Evolutionary conservation across 2,113 vertebrate species (phyloP).

Genomic region (Hemichromis elongatus): DNA sequence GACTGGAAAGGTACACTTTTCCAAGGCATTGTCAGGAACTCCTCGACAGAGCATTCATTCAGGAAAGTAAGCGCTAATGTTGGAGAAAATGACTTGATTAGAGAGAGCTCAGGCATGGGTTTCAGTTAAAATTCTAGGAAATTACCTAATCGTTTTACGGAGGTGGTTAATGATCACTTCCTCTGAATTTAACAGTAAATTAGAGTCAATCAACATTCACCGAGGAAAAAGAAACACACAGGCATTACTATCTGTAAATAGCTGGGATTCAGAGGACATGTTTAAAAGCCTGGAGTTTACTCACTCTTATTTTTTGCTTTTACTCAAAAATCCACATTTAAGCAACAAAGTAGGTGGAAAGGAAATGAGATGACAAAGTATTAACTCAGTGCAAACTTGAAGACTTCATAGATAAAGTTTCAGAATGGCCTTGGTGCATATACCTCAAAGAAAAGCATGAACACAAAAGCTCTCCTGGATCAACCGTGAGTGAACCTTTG

Average conservation of each 20-base stretch:
- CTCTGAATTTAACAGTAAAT: not conserved
- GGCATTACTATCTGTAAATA: not conserved
- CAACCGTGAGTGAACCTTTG: not conserved
- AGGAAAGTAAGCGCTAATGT: slow-evolving; percentile 34
- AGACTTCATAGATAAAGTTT: not conserved
- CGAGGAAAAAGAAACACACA: fast-evolving
- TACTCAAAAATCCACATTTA: not conserved
- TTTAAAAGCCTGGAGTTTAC: not conserved
- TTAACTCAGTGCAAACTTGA: not conserved
- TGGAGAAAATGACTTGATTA: slow-evolving; percentile 34
- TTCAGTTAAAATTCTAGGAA: slow-evolving; percentile 45
- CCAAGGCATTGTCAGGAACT: slow-evolving; percentile 14
- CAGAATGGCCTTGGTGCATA: too few species aligned
- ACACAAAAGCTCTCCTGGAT: not conserved
- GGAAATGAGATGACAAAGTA: not conserved
- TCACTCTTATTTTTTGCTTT: not conserved
- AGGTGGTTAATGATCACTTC: not conserved
- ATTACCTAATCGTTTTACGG: not conserved
- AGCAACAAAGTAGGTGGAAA: not conserved
- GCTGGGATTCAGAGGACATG: not conserved
- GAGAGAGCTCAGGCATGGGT: slow-evolving; percentile 33
- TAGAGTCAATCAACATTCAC: not conserved
- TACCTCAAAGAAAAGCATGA: not conserved
- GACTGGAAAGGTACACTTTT: slow-evolving; percentile 43
- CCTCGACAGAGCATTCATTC: slow-evolving; percentile 70